These are phyloP conservation scores for Podiceps cristatus DNA, from an alignment of 2,113 vertebrate species.

Conservation along the genomic window DNA sequence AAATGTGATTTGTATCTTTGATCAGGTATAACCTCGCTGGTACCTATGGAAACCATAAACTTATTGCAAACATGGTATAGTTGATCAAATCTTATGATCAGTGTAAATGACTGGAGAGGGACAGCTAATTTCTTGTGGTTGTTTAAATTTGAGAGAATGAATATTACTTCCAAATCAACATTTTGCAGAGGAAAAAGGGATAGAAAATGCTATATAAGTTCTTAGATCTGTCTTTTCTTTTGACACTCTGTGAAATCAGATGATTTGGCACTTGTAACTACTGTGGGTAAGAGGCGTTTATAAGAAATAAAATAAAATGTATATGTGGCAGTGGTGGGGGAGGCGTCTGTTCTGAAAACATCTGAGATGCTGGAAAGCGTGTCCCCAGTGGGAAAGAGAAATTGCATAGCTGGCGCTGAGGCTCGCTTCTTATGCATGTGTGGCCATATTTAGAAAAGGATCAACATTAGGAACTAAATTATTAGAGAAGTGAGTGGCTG, in stretches of 20 bases:
- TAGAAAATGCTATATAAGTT: constrained; percentile 15
- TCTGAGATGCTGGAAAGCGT: constrained; percentile 53
- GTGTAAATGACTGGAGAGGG: background rate
- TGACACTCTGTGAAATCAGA: constrained; percentile 44
- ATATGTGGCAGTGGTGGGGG: constrained; percentile 40
- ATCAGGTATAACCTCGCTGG: background rate
- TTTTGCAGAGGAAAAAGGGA: background rate
- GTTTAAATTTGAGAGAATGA: background rate
- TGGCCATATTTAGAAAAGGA: constrained; percentile 42
- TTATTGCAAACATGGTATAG: background rate
- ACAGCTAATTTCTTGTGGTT: background rate
- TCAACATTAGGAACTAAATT: constrained; percentile 19
- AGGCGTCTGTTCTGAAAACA: constrained; percentile 50
- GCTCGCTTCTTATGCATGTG: background rate
- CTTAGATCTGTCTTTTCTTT: constrained; percentile 43
- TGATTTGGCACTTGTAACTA: constrained; percentile 41
- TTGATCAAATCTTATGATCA: background rate
- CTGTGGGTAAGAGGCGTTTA: constrained; percentile 53
- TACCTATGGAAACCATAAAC: background rate
- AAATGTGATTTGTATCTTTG: background rate
- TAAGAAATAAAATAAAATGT: constrained; percentile 59
- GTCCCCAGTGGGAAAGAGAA: constrained; percentile 49
- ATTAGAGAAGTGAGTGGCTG: constrained; percentile 5
- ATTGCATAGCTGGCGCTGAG: constrained; percentile 18
- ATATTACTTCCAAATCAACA: background rate